These are phyloP conservation scores for Bellardia bayeri DNA, from an alignment of 2,888 invertebrate genomes.

Conservation along the genomic window DNA sequence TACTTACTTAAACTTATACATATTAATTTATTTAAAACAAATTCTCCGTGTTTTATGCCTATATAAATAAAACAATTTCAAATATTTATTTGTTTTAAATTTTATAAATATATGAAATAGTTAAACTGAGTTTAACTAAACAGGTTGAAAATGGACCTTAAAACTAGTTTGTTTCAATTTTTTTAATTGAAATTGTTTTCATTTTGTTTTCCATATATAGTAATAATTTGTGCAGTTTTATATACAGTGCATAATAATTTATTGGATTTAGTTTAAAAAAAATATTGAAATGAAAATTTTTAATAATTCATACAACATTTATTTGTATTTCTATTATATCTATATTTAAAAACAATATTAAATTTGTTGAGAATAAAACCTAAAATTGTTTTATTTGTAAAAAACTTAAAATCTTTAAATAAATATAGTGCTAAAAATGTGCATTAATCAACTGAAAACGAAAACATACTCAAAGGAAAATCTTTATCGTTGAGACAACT, in stretches of 20 bases:
- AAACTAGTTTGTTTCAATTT: neutral
- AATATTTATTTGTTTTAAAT: too few species aligned
- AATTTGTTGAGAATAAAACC: too few species aligned
- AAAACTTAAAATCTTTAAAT: too few species aligned
- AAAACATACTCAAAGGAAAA: too few species aligned
- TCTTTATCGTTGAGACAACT: too few species aligned
- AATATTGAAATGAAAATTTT: slow-evolving; percentile 7
- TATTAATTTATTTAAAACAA: neutral
- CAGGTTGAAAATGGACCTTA: neutral
- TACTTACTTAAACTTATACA: neutral
- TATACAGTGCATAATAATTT: slow-evolving; percentile 62
- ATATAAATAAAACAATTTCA: too few species aligned
- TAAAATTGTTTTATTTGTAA: too few species aligned
- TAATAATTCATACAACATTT: neutral
- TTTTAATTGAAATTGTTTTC: neutral
- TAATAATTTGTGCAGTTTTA: slow-evolving; percentile 50
- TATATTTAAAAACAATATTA: too few species aligned
- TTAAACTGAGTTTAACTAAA: neutral
- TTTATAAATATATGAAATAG: too few species aligned
- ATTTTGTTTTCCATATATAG: slow-evolving; percentile 48
- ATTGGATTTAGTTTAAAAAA: neutral
- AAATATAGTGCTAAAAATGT: too few species aligned
- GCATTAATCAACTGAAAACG: too few species aligned
- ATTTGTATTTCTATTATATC: neutral
- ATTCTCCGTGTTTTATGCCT: too few species aligned